Evolutionary conservation across 1,140 invertebrate species (phyloP).

Genomic region (Subanguina moxae): DNA sequence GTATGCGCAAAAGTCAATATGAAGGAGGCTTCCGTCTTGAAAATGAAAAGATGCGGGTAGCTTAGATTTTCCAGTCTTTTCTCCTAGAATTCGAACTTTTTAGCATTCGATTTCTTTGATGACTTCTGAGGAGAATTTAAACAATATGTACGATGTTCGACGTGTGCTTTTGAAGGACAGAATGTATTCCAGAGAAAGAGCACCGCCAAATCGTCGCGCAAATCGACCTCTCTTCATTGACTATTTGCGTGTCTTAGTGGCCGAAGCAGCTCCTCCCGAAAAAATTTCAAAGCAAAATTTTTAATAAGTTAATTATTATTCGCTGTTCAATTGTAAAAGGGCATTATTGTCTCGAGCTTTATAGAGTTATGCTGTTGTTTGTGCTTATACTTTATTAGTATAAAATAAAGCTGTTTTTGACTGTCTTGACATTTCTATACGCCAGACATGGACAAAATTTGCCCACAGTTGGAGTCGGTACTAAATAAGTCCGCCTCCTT

Average conservation of each 20-base stretch:
- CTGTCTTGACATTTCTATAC: too few species aligned
- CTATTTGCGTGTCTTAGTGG: slow-evolving; percentile 18
- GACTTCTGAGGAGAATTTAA: slow-evolving; percentile 33
- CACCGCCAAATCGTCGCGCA: background rate
- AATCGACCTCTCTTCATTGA: slow-evolving; percentile 19
- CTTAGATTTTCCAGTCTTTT: background rate
- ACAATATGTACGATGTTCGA: slow-evolving; percentile 28
- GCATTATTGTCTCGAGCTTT: too few species aligned
- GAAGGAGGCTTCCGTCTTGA: slow-evolving; percentile 28
- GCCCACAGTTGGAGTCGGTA: too few species aligned
- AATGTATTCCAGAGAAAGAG: background rate
- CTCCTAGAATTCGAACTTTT: background rate
- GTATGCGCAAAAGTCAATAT: slow-evolving; percentile 28
- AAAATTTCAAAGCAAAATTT: background rate
- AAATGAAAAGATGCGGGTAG: slow-evolving; percentile 28
- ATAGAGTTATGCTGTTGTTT: too few species aligned
- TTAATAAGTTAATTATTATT: too few species aligned
- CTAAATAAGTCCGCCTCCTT: too few species aligned
- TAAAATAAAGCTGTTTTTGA: too few species aligned
- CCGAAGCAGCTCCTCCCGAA: slow-evolving; percentile 8
- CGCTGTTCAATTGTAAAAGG: too few species aligned
- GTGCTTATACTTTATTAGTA: too few species aligned
- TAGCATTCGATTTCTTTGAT: slow-evolving; percentile 27
- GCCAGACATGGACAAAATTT: too few species aligned
- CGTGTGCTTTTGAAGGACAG: slow-evolving; percentile 11